These are phyloP conservation scores for Sterrhoptilus dennistouni DNA, from an alignment of 2,113 vertebrate genomes.

Conservation along the genomic window DNA sequence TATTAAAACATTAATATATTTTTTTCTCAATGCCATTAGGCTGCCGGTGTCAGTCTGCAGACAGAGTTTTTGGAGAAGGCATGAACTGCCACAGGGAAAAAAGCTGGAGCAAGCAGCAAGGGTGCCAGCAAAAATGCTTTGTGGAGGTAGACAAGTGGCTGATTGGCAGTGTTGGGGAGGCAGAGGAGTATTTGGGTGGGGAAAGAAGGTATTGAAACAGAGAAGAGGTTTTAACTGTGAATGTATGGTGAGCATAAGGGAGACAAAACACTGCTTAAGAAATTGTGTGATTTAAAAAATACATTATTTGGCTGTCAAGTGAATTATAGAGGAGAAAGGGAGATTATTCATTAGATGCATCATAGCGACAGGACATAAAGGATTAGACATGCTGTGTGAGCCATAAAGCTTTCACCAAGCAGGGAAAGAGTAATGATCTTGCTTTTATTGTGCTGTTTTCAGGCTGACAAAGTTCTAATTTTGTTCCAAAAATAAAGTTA, in stretches of 20 bases:
- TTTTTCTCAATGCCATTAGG: neutral
- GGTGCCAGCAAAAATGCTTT: neutral
- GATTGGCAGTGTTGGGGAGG: neutral
- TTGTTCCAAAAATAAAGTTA: slow-evolving; percentile 45
- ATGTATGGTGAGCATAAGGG: neutral
- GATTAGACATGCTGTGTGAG: slow-evolving; percentile 18
- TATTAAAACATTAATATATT: neutral
- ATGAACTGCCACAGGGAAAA: neutral
- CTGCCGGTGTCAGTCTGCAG: neutral
- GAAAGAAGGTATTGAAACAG: neutral
- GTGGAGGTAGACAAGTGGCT: neutral
- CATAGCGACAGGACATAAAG: slow-evolving; percentile 18
- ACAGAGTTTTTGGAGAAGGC: neutral
- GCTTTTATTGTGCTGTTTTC: slow-evolving; percentile 38
- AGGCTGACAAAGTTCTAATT: slow-evolving; percentile 41
- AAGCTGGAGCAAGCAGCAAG: neutral
- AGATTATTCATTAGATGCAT: slow-evolving; percentile 56
- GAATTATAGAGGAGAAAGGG: slow-evolving; percentile 40
- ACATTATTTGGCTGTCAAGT: slow-evolving; percentile 36
- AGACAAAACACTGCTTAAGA: neutral
- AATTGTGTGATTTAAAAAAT: neutral
- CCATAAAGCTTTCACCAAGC: slow-evolving; percentile 50
- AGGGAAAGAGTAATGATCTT: slow-evolving; percentile 24
- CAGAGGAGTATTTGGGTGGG: neutral
- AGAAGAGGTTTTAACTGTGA: neutral